phyloP scores from a whole-genome alignment of 2,797 vertebrate genomes.

The Neosilurus hyrtlii region DNA sequence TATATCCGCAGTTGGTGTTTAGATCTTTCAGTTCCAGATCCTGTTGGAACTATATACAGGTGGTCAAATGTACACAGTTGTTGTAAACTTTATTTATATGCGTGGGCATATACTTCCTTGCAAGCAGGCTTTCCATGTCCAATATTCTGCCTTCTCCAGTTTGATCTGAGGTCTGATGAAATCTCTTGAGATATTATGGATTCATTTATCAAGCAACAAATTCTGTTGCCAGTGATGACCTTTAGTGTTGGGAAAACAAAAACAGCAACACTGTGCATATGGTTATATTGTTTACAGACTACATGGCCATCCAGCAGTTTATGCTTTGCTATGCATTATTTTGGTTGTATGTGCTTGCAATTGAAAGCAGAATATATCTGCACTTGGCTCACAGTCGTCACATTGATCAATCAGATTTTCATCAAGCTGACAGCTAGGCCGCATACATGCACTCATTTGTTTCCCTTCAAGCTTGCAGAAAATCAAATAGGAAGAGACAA shows the following conservation, averaged over 20 bases:
- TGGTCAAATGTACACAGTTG: constrained; percentile 40
- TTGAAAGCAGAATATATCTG: constrained; percentile 13
- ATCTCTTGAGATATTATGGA: neutral
- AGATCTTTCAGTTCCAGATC: constrained; percentile 28
- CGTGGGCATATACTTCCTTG: neutral
- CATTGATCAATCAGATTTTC: constrained; percentile 12
- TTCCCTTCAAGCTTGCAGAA: constrained; percentile 18
- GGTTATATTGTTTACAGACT: neutral
- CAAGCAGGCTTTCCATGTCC: neutral
- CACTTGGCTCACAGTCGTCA: neutral
- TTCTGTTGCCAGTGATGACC: no score
- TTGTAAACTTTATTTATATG: constrained; percentile 17
- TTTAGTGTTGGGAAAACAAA: neutral
- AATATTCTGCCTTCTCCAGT: neutral
- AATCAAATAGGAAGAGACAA: constrained; percentile 5
- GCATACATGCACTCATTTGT: neutral
- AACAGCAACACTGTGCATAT: neutral
- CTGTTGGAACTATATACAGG: constrained; percentile 24
- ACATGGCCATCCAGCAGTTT: neutral
- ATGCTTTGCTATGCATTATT: neutral
- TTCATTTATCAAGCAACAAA: neutral
- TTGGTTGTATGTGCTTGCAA: constrained; percentile 1
- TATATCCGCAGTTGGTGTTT: constrained; percentile 43
- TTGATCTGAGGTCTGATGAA: neutral
- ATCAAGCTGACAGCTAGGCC: neutral